Base-by-base conservation (phyloP, 2,797 vertebrate species). In the Tapirus indicus region DNA sequence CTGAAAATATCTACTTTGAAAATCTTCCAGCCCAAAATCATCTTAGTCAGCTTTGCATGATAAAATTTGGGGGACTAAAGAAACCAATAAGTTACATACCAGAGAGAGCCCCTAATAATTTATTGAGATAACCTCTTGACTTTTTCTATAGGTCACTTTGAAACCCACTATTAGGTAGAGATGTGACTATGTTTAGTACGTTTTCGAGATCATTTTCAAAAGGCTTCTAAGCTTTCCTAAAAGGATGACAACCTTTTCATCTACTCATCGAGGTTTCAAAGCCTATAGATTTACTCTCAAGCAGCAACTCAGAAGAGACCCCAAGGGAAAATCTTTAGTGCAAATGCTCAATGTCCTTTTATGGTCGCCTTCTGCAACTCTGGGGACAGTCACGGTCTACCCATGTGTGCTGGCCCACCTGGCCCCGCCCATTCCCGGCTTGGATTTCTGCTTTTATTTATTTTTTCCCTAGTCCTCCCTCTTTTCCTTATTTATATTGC, bases 131-230 rank as follows among this genome's bases (percentile, higher is more conserved):
- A 60, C 32, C 23, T 83, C 75, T 60, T 72, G 35, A 74, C 25
- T 38, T 93, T 88, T 85, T 90, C 54, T 82, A 27, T 18, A 89
- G 29, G 27, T 56, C 27, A 74, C 18, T 60, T 21, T 93, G 72
- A 91, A 96, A 85, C 10, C 10, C 7, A 86, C 23, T 54, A 84
- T 11, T 64, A 41, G 8, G 4, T 58, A 91, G 32, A 82, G 9
- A 32, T 78, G 12, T 69, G 49, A 72, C 27, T n/a, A n/a, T n/a
- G n/a, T 77, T 91, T 93, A 54, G 13, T 41, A 11, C 6, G 21
- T 85, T 91, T 74, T 88, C 71, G 20, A 1, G 4, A 92, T 75
- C 6, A 25, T 86, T 93, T 97, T 94, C 49, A 86, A 97, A 84
- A 79, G 49, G 7, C 13, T 96, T 93, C 12, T 52, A 90, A 72